phyloP scores from a whole-genome alignment of 2,113 vertebrate species.

The Chroicocephalus ridibundus region DNA sequence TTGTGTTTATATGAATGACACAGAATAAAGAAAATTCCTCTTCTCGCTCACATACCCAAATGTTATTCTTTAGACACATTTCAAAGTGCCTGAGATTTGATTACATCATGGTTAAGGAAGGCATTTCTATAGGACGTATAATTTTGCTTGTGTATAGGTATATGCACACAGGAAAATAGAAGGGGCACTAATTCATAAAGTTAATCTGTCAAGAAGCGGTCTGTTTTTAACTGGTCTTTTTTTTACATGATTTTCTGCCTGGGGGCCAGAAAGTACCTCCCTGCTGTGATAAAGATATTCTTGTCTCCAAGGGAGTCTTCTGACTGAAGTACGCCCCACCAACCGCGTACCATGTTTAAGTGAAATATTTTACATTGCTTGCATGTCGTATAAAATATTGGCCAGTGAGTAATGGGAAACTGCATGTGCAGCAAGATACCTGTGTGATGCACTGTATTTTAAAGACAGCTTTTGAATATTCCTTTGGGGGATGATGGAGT shows the following conservation, averaged over 20 bases:
- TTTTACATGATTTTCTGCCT: background rate
- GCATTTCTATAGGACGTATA: background rate
- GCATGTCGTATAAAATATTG: background rate
- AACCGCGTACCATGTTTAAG: accelerated
- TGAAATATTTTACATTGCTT: background rate
- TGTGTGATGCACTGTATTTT: accelerated
- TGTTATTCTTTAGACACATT: background rate
- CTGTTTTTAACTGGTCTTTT: background rate
- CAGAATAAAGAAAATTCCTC: background rate
- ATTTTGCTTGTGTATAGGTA: background rate
- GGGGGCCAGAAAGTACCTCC: background rate
- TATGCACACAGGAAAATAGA: background rate
- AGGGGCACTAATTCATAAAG: background rate
- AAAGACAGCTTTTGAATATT: background rate
- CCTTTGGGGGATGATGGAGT: background rate
- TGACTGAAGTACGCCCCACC: background rate
- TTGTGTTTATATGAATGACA: background rate
- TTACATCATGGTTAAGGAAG: background rate
- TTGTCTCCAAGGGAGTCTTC: background rate
- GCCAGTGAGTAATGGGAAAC: background rate
- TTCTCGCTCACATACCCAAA: background rate
- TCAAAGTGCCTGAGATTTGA: background rate
- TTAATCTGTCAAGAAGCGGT: background rate
- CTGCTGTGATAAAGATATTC: background rate
- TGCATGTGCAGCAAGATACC: background rate